A percentile compares a stretch with the other conserved stretches of the same genome.
Evolutionary conservation across 2,888 invertebrate species (phyloP).

Genomic region (Limnephilus auricula): DNA sequence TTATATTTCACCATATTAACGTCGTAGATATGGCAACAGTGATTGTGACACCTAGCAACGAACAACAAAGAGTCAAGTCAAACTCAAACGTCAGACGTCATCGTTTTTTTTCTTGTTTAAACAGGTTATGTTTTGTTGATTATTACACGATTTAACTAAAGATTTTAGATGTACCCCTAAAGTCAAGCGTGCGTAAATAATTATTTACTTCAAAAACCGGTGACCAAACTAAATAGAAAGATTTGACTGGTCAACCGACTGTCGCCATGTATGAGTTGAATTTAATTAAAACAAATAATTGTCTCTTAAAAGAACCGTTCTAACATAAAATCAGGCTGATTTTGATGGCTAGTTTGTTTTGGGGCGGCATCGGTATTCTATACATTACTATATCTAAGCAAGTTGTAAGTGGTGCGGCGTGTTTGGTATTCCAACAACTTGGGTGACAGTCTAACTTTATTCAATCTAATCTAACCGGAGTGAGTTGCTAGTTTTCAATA

Average conservation of each 20-base stretch:
- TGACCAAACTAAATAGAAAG: background rate
- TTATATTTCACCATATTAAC: too few species aligned
- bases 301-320: background rate
- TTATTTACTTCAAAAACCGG: too few species aligned
- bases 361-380: background rate
- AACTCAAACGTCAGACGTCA: too few species aligned
- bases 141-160: too few species aligned
- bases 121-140: too few species aligned
- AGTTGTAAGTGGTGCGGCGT: background rate
- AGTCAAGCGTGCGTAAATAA: too few species aligned
- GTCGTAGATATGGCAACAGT: too few species aligned
- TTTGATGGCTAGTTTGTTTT: background rate
- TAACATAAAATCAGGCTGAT: background rate
- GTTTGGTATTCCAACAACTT: background rate
- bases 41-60: too few species aligned
- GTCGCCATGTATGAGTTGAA: background rate
- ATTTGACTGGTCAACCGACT: background rate
- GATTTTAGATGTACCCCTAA: too few species aligned
- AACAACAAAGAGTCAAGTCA: too few species aligned
- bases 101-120: too few species aligned
- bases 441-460: background rate
- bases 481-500: background rate
- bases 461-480: background rate
- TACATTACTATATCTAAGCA: background rate
- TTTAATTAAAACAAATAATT: background rate